These are phyloP conservation scores for Macrotis lagotis DNA, from an alignment of 2,113 vertebrate species.

Conservation along the genomic window DNA sequence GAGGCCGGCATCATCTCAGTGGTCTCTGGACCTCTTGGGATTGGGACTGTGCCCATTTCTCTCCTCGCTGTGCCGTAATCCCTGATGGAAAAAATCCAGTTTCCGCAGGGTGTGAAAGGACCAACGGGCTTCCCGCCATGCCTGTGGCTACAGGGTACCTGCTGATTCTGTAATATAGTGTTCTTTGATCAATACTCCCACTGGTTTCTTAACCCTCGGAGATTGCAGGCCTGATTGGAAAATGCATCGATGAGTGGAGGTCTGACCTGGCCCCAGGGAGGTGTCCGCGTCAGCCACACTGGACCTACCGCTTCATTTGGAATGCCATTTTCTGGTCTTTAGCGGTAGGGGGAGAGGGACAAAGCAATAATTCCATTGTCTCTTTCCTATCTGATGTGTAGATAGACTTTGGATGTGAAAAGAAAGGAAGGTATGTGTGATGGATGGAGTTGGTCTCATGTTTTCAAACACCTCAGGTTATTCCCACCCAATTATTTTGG, in stretches of 20 bases:
- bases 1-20: slow-evolving; percentile 64
- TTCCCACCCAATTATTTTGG: slow-evolving; percentile 55
- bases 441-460: slow-evolving; percentile 57
- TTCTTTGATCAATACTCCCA: slow-evolving; percentile 46
- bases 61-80: slow-evolving; percentile 45
- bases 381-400: slow-evolving; percentile 61
- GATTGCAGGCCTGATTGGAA: slow-evolving; percentile 7
- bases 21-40: slow-evolving; percentile 58
- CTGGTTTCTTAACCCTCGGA: slow-evolving; percentile 49
- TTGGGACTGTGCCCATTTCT: slow-evolving; percentile 45
- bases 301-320: slow-evolving; percentile 38
- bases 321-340: slow-evolving; percentile 53
- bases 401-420: slow-evolving; percentile 56
- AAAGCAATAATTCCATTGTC: slow-evolving; percentile 84
- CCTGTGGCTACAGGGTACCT: slow-evolving; percentile 48
- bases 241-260: neutral
- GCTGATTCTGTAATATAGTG: slow-evolving; percentile 52
- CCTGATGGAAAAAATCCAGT: slow-evolving; percentile 49
- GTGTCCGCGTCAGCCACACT: slow-evolving; percentile 1
- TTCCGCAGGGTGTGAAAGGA: slow-evolving; percentile 15
- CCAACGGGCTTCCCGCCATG: slow-evolving; percentile 72
- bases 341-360: slow-evolving; percentile 48
- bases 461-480: slow-evolving; percentile 69
- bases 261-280: slow-evolving; percentile 30
- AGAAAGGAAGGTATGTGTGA: slow-evolving; percentile 57